Evolutionary conservation across 2,113 vertebrate species (phyloP).

Genomic region (Lathamus discolor): DNA sequence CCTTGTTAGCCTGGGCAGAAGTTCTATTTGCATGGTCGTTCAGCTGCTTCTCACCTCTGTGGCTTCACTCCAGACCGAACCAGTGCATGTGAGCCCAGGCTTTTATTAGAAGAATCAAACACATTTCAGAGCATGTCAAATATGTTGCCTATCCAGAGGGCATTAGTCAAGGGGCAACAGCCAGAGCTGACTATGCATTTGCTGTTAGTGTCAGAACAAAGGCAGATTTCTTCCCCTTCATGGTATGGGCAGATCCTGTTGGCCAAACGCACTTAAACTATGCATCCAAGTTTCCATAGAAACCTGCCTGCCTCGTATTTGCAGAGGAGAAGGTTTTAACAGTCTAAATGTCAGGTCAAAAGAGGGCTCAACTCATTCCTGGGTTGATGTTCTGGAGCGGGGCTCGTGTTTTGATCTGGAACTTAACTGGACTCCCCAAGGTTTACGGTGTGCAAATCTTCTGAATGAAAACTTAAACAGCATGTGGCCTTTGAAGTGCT

Average conservation of each 20-base stretch:
- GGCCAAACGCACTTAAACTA: neutral
- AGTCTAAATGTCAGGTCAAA: constrained; percentile 30
- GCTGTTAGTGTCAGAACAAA: neutral
- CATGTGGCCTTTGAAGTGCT: neutral
- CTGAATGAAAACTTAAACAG: neutral
- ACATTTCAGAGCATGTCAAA: neutral
- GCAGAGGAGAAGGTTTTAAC: neutral
- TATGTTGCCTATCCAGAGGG: neutral
- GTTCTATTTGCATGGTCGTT: rapidly evolving
- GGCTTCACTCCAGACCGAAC: neutral
- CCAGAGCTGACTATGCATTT: neutral
- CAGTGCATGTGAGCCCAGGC: rapidly evolving
- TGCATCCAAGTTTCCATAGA: constrained; percentile 53
- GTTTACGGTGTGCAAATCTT: neutral
- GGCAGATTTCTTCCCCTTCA: constrained; percentile 33
- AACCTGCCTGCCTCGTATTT: neutral
- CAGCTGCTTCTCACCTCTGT: neutral
- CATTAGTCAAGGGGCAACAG: neutral
- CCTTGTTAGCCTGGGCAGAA: neutral
- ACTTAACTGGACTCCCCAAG: neutral
- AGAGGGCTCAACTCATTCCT: neutral
- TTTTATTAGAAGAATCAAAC: neutral
- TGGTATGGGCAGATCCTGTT: constrained; percentile 27
- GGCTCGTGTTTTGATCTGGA: neutral
- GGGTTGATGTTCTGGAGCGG: neutral